Conservation (phyloP, 2,113 vertebrate species). For the Poecilia latipinna region DNA sequence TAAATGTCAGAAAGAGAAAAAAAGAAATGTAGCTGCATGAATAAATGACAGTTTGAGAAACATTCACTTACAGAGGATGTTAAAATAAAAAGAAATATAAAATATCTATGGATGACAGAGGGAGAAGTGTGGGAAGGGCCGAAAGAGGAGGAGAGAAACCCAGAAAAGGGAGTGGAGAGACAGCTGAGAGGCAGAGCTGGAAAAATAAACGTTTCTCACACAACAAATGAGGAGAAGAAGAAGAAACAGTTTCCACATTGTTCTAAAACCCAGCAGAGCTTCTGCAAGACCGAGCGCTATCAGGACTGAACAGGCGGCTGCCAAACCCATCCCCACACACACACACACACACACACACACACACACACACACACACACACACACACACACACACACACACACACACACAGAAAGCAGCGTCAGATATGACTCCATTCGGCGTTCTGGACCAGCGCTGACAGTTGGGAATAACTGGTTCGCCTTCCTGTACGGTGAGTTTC, state of each 20-base stretch:
- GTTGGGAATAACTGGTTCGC: conserved; percentile 27
- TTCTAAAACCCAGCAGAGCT: background rate
- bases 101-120: conserved; percentile 5
- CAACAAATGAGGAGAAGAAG: background rate
- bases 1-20: background rate
- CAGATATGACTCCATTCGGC: conserved; percentile 48
- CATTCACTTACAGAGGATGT: background rate
- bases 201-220: background rate
- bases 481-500: conserved; percentile 59
- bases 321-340: conserved; percentile 46
- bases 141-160: conserved; percentile 51
- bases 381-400: conserved; percentile 15
- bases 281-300: conserved; percentile 58
- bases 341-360: conserved; percentile 34
- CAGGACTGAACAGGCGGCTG: conserved; percentile 69
- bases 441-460: conserved; percentile 31
- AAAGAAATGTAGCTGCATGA: background rate
- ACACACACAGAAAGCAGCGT: background rate
- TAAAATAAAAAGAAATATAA: background rate
- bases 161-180: conserved; percentile 41
- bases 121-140: conserved; percentile 16
- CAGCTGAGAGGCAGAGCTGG: conserved; percentile 11
- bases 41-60: too few species aligned
- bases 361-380: conserved; percentile 36
- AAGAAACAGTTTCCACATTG: background rate